Evolutionary conservation across 2,113 vertebrate species (phyloP).

Genomic region (Amazona guildingii): DNA sequence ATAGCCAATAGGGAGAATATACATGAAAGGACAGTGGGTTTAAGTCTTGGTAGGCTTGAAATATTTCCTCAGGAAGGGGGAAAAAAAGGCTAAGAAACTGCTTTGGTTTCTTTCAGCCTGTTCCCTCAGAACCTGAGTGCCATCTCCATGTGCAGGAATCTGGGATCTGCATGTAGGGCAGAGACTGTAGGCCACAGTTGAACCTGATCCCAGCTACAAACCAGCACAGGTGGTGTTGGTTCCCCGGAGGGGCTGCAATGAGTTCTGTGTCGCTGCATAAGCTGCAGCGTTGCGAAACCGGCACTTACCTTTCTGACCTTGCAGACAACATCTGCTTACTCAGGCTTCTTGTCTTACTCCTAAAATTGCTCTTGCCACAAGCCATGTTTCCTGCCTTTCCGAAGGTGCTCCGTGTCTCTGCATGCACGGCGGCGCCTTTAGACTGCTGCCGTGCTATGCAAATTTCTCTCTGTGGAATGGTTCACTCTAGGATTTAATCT

Average conservation of each 20-base stretch:
- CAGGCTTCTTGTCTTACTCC: not conserved
- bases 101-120: not conserved
- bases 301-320: not conserved
- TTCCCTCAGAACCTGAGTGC: not conserved
- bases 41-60: not conserved
- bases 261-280: not conserved
- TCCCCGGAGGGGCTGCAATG: not conserved
- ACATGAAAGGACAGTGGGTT: not conserved
- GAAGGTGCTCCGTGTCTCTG: not conserved
- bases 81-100: not conserved
- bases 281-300: not conserved
- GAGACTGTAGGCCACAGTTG: not conserved
- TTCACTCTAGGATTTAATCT: not conserved
- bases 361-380: not conserved
- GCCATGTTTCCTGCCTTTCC: not conserved
- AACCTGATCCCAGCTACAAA: not conserved
- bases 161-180: not conserved
- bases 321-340: constrained; percentile 15
- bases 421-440: rapidly evolving
- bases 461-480: not conserved
- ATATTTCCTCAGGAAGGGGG: not conserved
- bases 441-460: not conserved
- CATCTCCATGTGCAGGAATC: not conserved
- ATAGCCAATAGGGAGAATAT: not conserved
- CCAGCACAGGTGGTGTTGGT: not conserved